Conservation (phyloP, 2,113 vertebrate genomes). For the Hippoglossus stenolepis region DNA sequence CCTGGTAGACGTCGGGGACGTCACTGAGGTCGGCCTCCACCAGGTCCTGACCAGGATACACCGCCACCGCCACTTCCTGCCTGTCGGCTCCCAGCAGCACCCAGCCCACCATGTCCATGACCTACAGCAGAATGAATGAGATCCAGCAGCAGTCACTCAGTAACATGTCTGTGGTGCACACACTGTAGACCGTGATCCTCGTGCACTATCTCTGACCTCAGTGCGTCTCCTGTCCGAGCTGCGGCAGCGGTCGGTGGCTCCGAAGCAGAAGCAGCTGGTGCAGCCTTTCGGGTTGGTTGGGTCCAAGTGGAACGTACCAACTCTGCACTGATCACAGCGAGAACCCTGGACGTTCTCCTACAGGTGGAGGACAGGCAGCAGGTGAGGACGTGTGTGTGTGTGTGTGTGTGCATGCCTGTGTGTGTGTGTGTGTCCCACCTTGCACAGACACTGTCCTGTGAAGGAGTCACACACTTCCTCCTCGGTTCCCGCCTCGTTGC, state of each 20-base stretch:
- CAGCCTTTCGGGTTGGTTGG: conserved; percentile 94
- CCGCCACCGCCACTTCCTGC: conserved; percentile 84
- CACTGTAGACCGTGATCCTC: too few species aligned
- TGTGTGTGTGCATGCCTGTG: conserved; percentile 22
- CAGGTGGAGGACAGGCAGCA: background rate
- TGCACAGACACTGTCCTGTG: conserved; percentile 92
- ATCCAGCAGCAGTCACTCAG: background rate
- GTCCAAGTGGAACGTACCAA: conserved; percentile 94
- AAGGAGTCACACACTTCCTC: conserved; percentile 85
- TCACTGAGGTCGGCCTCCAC: conserved; percentile 87
- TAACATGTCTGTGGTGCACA: too few species aligned
- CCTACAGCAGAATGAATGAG: conserved; percentile 70
- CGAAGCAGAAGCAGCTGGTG: conserved; percentile 98
- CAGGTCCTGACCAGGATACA: conserved; percentile 78
- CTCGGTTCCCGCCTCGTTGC: conserved; percentile 87
- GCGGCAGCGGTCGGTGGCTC: conserved; percentile 92
- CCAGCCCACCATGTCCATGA: conserved; percentile 92
- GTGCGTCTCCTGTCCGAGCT: conserved; percentile 85
- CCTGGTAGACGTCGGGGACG: conserved; percentile 87
- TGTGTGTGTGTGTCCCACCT: conserved; percentile 80
- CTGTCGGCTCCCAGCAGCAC: conserved; percentile 87
- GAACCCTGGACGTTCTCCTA: conserved; percentile 95
- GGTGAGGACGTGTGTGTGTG: conserved; percentile 11
- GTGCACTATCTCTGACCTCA: conserved; percentile 78
- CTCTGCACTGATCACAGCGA: conserved; percentile 90